These are phyloP conservation scores for Colistium nudipinnis DNA, from an alignment of 2,113 vertebrate species.

Conservation along the genomic window DNA sequence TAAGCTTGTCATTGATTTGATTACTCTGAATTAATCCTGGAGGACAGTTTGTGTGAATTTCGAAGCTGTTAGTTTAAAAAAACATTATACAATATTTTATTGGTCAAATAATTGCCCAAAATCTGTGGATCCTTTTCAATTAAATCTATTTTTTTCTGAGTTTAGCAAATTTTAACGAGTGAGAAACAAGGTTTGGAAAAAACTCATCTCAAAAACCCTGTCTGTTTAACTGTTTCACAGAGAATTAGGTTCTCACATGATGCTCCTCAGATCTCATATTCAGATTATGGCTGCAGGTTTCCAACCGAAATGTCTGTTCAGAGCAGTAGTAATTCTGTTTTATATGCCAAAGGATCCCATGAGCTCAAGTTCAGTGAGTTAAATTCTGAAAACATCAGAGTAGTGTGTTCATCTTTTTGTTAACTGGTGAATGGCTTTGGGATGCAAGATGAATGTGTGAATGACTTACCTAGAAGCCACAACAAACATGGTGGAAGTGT, in stretches of 20 bases:
- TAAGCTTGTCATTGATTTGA: background rate
- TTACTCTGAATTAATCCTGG: slow-evolving; percentile 6
- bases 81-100: no score
- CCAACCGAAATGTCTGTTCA: background rate
- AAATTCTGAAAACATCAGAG: background rate
- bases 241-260: background rate
- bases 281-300: background rate
- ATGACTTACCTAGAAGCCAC: no score
- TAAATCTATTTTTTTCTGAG: background rate
- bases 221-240: slow-evolving; percentile 14
- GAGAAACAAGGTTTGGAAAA: background rate
- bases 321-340: background rate
- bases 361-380: background rate
- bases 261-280: slow-evolving; percentile 13
- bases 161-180: background rate
- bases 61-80: no score
- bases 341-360: background rate
- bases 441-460: background rate
- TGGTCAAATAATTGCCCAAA: no score
- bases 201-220: no score
- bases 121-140: no score
- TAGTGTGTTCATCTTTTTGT: background rate
- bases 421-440: background rate
- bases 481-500: no score
- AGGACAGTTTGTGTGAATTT: no score